phyloP scores from a whole-genome alignment of 2,888 invertebrate genomes.

The Drosophila robusta region DNA sequence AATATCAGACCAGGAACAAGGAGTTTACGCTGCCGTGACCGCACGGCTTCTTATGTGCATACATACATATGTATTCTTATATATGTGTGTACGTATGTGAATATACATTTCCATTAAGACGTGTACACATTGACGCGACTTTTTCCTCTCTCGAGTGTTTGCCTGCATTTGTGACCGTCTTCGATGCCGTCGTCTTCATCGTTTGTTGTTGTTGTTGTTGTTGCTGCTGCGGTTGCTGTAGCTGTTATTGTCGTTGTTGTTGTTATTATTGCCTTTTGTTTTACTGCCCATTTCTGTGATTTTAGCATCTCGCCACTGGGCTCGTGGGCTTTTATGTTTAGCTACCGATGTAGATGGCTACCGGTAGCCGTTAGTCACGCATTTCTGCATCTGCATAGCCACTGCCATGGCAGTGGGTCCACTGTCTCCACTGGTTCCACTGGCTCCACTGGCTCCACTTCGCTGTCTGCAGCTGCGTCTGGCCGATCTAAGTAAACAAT shows the following conservation, averaged over 20 bases:
- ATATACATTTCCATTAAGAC: conserved; percentile 84
- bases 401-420: conserved; percentile 29
- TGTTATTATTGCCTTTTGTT: conserved; percentile 64
- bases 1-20: conserved; percentile 38
- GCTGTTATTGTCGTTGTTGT: conserved; percentile 14
- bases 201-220: conserved; percentile 13
- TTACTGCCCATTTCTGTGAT: conserved; percentile 72
- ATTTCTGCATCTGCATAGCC: conserved; percentile 74
- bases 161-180: conserved; percentile 68
- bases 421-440: conserved; percentile 14
- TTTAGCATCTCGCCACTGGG: conserved; percentile 65
- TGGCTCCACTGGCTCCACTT: conserved; percentile 28
- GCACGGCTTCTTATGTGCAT: background rate
- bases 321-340: conserved; percentile 68
- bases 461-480: conserved; percentile 31
- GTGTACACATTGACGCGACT: conserved; percentile 83
- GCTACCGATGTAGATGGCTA: conserved; percentile 81
- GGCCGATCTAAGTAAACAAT: conserved; percentile 58
- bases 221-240: background rate
- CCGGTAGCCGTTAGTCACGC: conserved; percentile 82
- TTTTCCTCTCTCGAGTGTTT: conserved; percentile 75
- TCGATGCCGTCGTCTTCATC: conserved; percentile 20
- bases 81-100: conserved; percentile 51
- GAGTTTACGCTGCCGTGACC: conserved; percentile 40
- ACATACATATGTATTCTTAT: conserved; percentile 6